Percentiles rank a stretch among this genome's conserved stretches.
phyloP scores from a whole-genome alignment of 1,140 invertebrate genomes.

The Hyphantria cunea region DNA sequence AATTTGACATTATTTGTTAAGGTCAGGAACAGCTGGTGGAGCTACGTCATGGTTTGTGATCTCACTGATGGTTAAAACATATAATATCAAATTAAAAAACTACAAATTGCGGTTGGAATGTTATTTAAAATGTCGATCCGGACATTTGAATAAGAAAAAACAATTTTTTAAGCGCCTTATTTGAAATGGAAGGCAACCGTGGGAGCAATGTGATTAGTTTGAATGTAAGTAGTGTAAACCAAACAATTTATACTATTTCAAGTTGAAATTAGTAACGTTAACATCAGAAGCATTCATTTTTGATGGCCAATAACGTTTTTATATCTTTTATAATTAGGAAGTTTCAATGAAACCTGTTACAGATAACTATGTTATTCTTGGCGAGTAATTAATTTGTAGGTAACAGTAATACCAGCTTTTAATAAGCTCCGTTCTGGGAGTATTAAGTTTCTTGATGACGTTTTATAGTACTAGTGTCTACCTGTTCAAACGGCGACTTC shows the following conservation, averaged over 20 bases:
- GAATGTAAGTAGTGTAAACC: not conserved
- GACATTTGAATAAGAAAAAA: constrained; percentile 20
- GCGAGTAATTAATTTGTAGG: too few relatives aligned
- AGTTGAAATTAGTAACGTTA: too few relatives aligned
- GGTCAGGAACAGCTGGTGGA: constrained; percentile 23
- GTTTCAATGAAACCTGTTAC: too few relatives aligned
- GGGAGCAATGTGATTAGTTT: not conserved
- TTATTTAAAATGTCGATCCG: constrained; percentile 18
- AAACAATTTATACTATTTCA: not conserved
- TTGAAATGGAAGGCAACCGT: not conserved
- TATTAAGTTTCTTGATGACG: too few relatives aligned
- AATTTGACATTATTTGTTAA: constrained; percentile 36
- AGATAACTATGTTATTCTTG: too few relatives aligned
- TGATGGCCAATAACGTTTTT: too few relatives aligned
- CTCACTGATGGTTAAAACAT: constrained; percentile 4
- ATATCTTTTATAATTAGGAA: too few relatives aligned
- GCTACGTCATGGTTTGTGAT: constrained; percentile 32
- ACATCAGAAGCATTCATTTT: too few relatives aligned
- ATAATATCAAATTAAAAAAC: constrained; percentile 25
- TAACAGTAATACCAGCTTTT: too few relatives aligned
- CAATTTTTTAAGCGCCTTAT: not conserved
- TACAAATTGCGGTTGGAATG: constrained; percentile 27
- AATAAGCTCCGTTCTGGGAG: too few relatives aligned
- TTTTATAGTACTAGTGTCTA: too few relatives aligned
- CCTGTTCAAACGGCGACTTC: too few relatives aligned